Evolutionary conservation across 1,140 invertebrate genomes (phyloP), one percentile per base, ranked within the genome.

Genomic region (Brachionus rotundiformis): DNA sequence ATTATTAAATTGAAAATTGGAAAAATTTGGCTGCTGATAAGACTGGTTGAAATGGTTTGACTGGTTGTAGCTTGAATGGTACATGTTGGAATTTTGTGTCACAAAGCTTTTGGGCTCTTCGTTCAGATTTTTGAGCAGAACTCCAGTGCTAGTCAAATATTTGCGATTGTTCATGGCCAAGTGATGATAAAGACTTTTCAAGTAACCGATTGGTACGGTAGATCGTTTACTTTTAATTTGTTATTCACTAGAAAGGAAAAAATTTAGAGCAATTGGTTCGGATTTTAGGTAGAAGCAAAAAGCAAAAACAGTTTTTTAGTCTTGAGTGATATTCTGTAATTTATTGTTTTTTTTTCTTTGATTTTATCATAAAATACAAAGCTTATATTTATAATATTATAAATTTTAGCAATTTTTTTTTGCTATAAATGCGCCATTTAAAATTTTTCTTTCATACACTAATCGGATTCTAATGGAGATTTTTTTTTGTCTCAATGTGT

Each of bases 141-240:
- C 33, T 25, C 76, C 76, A 13, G 76, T 79, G 47, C 76, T 79
- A 7, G 76, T 79, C 47, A 79, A 79, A 31, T 23, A 79, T 29
- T 79, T 79, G n/a, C 47, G 44, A 41, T 79, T 79, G 76, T 79
- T 79, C 76, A 79, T 79, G 16, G 16, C 33, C 19, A 36, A 16
- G n/a, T 68, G 25, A 29, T 33, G 29, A 8, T 19, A 36, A 36
- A 36, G 33, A 36, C 10, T 33, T 33, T 16, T 68, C 63, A 68
- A 33, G 63, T 68, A 19, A 68, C 33, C 33, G 27, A 19, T 7
- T 36, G 27, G 16, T 68, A 36, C 63, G 29, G 33, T 5, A 19
- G 10, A 36, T 7, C 16, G 31, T 36, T 36, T 68, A 36, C 19
- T n/a, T 68, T 68, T 68, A 68, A 36, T 19, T 19, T 36, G 33